Base-by-base conservation (phyloP, 2,888 invertebrate genomes). In the Xanthia icteritia region DNA sequence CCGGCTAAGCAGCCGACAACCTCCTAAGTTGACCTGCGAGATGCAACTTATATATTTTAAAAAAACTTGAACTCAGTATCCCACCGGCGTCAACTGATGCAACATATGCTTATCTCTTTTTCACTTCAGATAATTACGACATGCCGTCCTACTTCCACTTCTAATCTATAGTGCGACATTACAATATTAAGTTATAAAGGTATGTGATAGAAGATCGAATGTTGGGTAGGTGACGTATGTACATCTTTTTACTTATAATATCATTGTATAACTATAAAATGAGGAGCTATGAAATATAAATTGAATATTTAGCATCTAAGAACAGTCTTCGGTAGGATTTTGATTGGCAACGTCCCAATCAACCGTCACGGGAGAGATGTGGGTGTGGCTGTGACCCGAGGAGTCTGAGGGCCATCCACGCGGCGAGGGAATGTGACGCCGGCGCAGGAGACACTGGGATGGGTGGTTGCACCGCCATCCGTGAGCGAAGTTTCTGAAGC, bases 401-500 rank as follows among this genome's bases (percentile, higher is more conserved):
- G 20, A 98, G 95, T 74, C 98, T 95, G 68, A 98, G 90, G 2
- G 98, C 97, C 97, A 98, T 98, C 98, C 98, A 98, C 48, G 97
- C 97, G n/a, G 98, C 98, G 17, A 98, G 95, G 0, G 98, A 97
- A 76, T 97, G 97, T 68, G 97, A 93, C 0, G 97, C 97, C 0
- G 97, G 96, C 4, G 97, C 97, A 3, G 97, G 97, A 0, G 96
- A 83, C 5, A 90, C 89, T 1, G 93, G 95, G 20, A 92, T 90
- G 60, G 97, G 95, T 36, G 97, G 96, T 73, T 96, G 94, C 1
- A 97, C 97, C 79, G 97, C 97, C 93, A 98, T 98, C 63, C 97
- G 97, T 81, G 98, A 97, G 82, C 98, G 98, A 89, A 98, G 98
- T 79, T 98, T 95, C 90, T 98, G 98, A n/a, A 98, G 97, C 92